Conservation (phyloP, 2,797 vertebrate genomes). For the Microchirus variegatus region DNA sequence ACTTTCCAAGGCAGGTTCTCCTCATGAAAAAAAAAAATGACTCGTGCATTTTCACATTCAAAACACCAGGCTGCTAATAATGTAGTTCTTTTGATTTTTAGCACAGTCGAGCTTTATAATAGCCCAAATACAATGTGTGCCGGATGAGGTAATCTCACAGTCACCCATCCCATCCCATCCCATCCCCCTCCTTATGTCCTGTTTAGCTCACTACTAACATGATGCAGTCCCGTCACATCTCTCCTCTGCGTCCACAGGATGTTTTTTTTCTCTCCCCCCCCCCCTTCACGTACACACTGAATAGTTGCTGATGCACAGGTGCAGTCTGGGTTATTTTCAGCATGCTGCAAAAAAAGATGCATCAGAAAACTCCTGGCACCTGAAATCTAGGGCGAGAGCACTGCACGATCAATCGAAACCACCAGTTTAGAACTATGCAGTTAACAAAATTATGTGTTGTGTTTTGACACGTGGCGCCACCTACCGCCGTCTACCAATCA, state of each 20-base stretch:
- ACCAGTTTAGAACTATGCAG: background rate
- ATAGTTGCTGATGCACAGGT: slow-evolving; percentile 42
- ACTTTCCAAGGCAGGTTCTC: slow-evolving; percentile 4
- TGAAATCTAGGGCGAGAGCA: too few species aligned
- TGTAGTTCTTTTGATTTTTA: too few species aligned
- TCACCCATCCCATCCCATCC: slow-evolving; percentile 25
- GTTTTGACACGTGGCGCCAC: too few species aligned
- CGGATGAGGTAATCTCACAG: slow-evolving; percentile 71
- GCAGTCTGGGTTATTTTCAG: slow-evolving; percentile 18
- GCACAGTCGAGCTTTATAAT: slow-evolving; percentile 34
- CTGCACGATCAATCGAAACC: too few species aligned
- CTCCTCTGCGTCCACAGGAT: slow-evolving; percentile 21
- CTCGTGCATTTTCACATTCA: background rate
- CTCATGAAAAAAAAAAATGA: slow-evolving; percentile 9
- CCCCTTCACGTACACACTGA: background rate
- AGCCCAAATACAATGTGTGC: slow-evolving; percentile 53
- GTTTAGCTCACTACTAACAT: slow-evolving; percentile 55
- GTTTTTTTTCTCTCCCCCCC: too few species aligned
- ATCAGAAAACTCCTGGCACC: slow-evolving; percentile 19
- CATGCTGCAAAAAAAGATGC: slow-evolving; percentile 47
- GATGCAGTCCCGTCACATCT: slow-evolving; percentile 45
- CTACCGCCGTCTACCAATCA: too few species aligned
- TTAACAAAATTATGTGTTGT: too few species aligned
- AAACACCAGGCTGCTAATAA: background rate
- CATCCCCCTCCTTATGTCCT: slow-evolving; percentile 63